Base-by-base conservation (phyloP, 2,888 invertebrate genomes). In the Lypha dubia region DNA sequence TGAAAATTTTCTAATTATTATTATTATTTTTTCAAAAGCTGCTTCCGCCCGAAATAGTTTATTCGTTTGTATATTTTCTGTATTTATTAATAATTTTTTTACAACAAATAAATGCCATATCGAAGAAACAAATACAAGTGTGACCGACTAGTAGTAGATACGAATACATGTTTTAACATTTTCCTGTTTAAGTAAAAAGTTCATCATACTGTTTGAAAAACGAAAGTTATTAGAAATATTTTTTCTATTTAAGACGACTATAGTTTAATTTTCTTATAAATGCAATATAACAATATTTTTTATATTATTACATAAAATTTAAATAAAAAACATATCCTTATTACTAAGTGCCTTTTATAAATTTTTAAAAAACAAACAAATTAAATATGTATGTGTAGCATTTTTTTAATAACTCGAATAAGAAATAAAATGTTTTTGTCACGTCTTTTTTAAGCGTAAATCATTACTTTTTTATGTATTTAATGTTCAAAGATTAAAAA, bases 221-320 rank as follows among this genome's bases (percentile, higher is more conserved):
- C 70, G 67, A 68, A 76, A 80, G 71, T 84, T 84, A 65, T 80
- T 77, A 84, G 84, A 80, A 84, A 76, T 84, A 84, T 73, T 80
- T 38, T 76, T 44, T 73, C 73, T 76, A 81, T 73, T 65, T 79
- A 79, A 62, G 62, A 65, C 28, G 77, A 68, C 63, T 56, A 68
- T 84, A 84, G 84, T 84, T 58, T 81, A 84, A 84, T 80, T 84
- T 46, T 73, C 51, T 46, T 63, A 56, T 73, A 49, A 80, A 73
- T 73, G 73, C 80, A 84, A 84, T 84, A 83, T 58, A 60, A 56
- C 53, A 46, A 41, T 68, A 51, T 49, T 73, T n/a, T 73, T 80
- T 67, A 65, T 49, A 62, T 44, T 68, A 68, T 46, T 46, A 56
- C 24, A 32, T 38, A 49, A 75, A 81, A n/a, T 62, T 58, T 32